Conservation (phyloP, 2,797 vertebrate species). For the Forpus xanthops region DNA sequence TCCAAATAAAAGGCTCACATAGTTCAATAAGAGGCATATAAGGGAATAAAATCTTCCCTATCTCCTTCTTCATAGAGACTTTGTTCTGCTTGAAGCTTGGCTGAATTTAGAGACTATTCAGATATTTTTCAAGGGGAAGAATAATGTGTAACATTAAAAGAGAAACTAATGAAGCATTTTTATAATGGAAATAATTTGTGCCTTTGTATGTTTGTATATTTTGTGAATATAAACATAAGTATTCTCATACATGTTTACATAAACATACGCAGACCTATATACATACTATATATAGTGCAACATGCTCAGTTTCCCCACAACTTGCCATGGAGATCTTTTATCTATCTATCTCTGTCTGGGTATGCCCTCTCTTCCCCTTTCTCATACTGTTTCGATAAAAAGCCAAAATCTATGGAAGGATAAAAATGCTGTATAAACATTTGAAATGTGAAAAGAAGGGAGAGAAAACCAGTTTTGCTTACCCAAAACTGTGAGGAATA, state of each 20-base stretch:
- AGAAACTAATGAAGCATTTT: not conserved
- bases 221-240: not conserved
- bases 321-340: not conserved
- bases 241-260: not conserved
- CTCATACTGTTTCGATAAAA: not conserved
- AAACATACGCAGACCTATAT: not conserved
- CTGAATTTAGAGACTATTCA: not conserved
- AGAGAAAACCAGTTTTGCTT: not conserved
- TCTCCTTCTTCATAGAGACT: not conserved
- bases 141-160: not conserved
- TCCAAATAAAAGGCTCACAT: not conserved
- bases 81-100: not conserved
- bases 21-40: not conserved
- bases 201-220: not conserved
- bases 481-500: not conserved
- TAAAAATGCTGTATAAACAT: conserved; percentile 6
- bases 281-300: not conserved
- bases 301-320: not conserved
- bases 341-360: not conserved
- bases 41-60: not conserved
- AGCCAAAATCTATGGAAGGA: not conserved
- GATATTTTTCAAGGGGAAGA: not conserved
- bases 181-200: not conserved
- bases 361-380: not conserved
- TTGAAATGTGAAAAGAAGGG: not conserved